These are phyloP conservation scores for Prosapia bicincta DNA, from an alignment of 2,888 invertebrate species.

Conservation along the genomic window DNA sequence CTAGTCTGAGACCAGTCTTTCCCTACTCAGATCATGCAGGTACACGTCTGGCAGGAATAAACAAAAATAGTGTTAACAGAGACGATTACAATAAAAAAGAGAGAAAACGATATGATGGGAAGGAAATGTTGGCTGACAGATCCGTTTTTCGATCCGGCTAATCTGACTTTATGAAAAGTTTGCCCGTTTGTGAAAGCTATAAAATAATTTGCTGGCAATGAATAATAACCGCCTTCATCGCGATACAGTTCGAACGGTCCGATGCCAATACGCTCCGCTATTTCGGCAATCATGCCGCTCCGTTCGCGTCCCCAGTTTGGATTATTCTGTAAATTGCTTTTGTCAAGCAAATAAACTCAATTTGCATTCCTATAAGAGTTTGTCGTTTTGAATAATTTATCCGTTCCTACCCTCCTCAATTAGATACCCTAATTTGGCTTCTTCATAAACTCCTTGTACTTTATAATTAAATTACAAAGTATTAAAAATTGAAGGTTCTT, in stretches of 20 bases:
- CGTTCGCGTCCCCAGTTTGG: background rate
- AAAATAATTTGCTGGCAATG: background rate
- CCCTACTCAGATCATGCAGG: too few species aligned
- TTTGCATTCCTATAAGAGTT: constrained; percentile 2
- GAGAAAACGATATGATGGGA: too few species aligned
- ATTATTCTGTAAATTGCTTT: constrained; percentile 2
- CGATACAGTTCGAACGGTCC: background rate
- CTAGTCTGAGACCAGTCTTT: too few species aligned
- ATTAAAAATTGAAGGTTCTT: background rate
- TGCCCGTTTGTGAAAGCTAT: background rate
- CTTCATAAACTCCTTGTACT: constrained; percentile 2
- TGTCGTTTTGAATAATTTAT: background rate
- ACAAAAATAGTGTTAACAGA: too few species aligned
- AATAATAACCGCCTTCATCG: background rate
- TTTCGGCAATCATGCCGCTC: background rate
- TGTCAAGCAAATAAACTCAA: constrained; percentile 2
- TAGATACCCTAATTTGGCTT: background rate
- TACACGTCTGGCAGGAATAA: too few species aligned
- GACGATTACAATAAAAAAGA: too few species aligned
- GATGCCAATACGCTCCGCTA: background rate
- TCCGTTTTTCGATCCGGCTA: too few species aligned
- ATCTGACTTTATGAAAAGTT: background rate
- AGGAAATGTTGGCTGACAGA: too few species aligned
- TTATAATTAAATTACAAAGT: constrained; percentile 2
- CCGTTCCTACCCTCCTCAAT: background rate